Base-by-base conservation (phyloP, 2,888 invertebrate genomes). In the Phaedon cochleariae region DNA sequence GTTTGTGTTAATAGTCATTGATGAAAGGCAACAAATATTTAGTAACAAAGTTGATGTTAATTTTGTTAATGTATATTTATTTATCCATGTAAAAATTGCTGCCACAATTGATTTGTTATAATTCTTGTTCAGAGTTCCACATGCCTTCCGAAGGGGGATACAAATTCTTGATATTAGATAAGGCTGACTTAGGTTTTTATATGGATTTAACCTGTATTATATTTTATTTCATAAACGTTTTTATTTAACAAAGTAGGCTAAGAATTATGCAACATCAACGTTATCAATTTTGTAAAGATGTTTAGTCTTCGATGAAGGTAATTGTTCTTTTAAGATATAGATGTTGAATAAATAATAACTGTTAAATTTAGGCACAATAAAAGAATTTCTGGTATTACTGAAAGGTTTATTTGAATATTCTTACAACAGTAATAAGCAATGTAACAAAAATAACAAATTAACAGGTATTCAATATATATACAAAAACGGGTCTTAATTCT, bases 181-280 rank as follows among this genome's bases (percentile, higher is more conserved):
- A 65, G 65, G 68, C 65, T 64, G 68, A 68, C 57, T 68, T 65
- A 68, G 52, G 55, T 68, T 68, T 59, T 65, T 68, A 64, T 64
- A 62, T 59, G 55, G 54, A 53, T 37, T 54, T 22, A 64, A 62
- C 49, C 63, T 62, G 68, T 68, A 65, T 68, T 64, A 62, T 65
- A 65, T 68, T 64, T 63, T 64, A 59, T 54, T 55, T 57, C 60
- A 45, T 26, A 29, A 26, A 57, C 22, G 57, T 45, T 57, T 55
- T 21, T 57, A 45, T 57, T 57, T 57, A 57, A 57, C 45, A 46
- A 18, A 45, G 17, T 15, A 26, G 34, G 18, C 15, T 15, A 37
- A 21, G 41, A 12, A 41, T 41, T 34, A 10, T 10, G 15, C 15
- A 41, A 41, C 41, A 41, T 41, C 41, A 41, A 41, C n/a, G n/a